These are phyloP conservation scores for Lasioglossum oenotherae DNA, from an alignment of 2,888 invertebrate genomes.

Conservation along the genomic window DNA sequence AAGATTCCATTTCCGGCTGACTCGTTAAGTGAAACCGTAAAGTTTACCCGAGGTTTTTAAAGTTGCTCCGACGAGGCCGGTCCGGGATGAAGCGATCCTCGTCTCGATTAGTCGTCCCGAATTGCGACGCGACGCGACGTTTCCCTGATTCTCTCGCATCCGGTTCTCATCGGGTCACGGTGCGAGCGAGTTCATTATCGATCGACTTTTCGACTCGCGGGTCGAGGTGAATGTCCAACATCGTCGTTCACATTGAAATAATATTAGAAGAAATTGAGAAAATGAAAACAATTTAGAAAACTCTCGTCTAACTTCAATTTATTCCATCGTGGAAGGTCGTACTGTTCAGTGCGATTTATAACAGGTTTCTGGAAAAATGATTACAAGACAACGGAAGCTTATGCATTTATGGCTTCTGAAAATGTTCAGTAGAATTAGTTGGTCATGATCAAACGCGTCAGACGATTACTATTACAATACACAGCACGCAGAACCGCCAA, in stretches of 20 bases:
- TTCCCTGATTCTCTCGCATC: conserved; percentile 27
- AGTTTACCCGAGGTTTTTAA: conserved; percentile 30
- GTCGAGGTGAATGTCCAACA: conserved; percentile 21
- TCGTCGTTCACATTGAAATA: not conserved
- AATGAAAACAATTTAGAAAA: not conserved
- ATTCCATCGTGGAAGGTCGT: not conserved
- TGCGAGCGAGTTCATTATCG: conserved; percentile 42
- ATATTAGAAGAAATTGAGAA: not conserved
- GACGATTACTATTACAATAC: too few species aligned
- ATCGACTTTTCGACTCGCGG: conserved; percentile 37
- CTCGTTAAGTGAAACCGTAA: not conserved
- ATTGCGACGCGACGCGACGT: conserved; percentile 33
- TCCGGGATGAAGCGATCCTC: conserved; percentile 33
- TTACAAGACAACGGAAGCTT: too few species aligned
- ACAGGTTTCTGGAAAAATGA: not conserved
- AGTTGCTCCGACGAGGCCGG: not conserved
- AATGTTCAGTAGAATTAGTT: too few species aligned
- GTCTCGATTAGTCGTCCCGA: conserved; percentile 67
- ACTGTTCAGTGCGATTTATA: not conserved
- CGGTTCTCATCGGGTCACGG: conserved; percentile 19
- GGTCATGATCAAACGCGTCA: too few species aligned
- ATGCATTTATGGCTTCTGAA: too few species aligned
- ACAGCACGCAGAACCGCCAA: too few species aligned
- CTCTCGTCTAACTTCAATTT: not conserved
- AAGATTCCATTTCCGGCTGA: conserved; percentile 12